These are phyloP conservation scores for Proales similis DNA, from an alignment of 1,140 invertebrate species.

Conservation along the genomic window DNA sequence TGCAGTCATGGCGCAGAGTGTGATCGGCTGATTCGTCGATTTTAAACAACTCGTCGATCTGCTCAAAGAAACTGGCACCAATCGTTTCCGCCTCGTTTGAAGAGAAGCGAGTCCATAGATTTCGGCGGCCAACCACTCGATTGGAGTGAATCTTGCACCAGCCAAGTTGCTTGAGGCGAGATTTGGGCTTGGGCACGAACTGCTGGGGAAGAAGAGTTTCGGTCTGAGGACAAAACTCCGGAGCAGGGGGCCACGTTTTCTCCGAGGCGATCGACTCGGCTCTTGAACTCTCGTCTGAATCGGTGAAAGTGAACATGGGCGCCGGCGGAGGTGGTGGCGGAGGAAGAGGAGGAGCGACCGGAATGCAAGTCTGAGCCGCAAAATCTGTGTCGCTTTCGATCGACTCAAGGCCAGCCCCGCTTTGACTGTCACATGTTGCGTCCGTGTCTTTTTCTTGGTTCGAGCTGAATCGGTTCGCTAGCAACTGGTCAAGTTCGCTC, in stretches of 20 bases:
- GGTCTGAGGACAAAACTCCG: too few species aligned
- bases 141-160: conserved; percentile 24
- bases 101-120: conserved; percentile 13
- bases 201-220: not conserved
- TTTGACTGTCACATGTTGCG: too few species aligned
- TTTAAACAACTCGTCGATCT: conserved; percentile 12
- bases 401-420: too few species aligned
- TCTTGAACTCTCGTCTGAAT: too few species aligned
- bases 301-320: conserved; percentile 19
- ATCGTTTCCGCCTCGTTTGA: not conserved
- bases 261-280: too few species aligned
- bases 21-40: not conserved
- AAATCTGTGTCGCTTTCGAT: too few species aligned
- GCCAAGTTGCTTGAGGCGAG: conserved; percentile 16
- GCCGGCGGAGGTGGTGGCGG: conserved; percentile 26
- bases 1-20: too few species aligned
- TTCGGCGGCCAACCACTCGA: conserved; percentile 1
- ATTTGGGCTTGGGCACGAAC: conserved; percentile 3
- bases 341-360: too few species aligned
- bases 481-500: too few species aligned
- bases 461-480: too few species aligned
- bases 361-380: too few species aligned
- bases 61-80: conserved; percentile 1
- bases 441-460: too few species aligned
- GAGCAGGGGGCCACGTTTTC: not conserved